phyloP scores from a whole-genome alignment of 2,797 vertebrate genomes.

The Alca torda region DNA sequence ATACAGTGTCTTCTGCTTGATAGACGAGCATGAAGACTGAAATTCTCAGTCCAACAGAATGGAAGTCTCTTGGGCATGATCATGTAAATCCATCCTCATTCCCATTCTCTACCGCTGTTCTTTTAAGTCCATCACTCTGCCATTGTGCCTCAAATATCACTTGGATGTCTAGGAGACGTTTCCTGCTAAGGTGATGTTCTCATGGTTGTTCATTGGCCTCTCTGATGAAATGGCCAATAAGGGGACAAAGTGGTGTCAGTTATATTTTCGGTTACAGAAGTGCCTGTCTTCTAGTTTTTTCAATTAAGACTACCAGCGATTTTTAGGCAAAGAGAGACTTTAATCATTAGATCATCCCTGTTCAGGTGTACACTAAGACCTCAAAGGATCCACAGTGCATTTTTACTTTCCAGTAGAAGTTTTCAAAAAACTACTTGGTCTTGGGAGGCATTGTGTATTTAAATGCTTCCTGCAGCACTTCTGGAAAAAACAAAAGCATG shows the following conservation, averaged over 20 bases:
- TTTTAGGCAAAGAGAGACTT: background rate
- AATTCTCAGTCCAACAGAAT: background rate
- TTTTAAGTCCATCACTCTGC: background rate
- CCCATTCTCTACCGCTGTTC: background rate
- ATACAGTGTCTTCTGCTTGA: background rate
- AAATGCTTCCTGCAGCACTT: slow-evolving; percentile 20
- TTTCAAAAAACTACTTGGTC: background rate
- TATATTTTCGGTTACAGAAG: background rate
- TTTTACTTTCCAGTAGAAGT: background rate
- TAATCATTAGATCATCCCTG: background rate
- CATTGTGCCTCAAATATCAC: background rate
- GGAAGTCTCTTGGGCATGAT: background rate
- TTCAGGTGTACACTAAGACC: background rate
- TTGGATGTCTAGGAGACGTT: background rate
- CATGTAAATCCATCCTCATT: background rate
- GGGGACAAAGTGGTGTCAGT: background rate
- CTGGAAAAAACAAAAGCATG: background rate
- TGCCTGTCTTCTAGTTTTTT: background rate
- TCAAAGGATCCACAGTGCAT: background rate
- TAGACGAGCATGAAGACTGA: background rate
- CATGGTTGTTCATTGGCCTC: background rate
- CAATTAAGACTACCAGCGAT: rapidly evolving
- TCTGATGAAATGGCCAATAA: background rate
- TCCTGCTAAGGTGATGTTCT: background rate
- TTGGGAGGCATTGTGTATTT: background rate